Conservation (phyloP, 2,113 vertebrate species). For the Syrrhaptes paradoxus region DNA sequence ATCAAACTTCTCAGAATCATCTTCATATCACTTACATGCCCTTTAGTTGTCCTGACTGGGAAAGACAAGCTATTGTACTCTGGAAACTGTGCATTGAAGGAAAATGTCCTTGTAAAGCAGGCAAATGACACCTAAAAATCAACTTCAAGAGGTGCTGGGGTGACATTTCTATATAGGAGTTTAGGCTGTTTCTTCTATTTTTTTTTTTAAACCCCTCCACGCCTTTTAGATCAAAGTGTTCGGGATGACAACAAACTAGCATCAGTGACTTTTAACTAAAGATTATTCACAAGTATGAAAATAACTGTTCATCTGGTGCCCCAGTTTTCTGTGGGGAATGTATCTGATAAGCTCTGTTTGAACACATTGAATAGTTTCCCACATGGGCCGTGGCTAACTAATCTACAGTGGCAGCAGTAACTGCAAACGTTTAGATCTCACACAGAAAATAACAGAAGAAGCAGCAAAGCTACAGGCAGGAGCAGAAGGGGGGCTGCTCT, state of each 20-base stretch:
- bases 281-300: neutral
- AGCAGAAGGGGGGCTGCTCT: neutral
- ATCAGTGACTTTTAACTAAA: neutral
- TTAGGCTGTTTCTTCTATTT: neutral
- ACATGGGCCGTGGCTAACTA: neutral
- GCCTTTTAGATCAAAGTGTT: neutral
- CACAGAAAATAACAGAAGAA: neutral
- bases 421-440: neutral
- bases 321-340: neutral
- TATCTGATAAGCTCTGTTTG: neutral
- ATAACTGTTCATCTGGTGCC: neutral
- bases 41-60: neutral
- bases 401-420: neutral
- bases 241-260: neutral
- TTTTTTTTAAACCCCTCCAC: neutral
- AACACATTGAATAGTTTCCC: accelerated
- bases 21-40: neutral
- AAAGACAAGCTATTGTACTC: neutral
- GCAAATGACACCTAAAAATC: neutral
- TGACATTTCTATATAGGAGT: neutral
- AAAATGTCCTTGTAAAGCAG: neutral
- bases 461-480: neutral
- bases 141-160: neutral
- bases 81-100: neutral
- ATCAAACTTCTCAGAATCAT: neutral